Evolutionary conservation across 2,888 invertebrate species (phyloP), one percentile per base, ranked within the genome.

Genomic region (Callosobruchus maculatus): DNA sequence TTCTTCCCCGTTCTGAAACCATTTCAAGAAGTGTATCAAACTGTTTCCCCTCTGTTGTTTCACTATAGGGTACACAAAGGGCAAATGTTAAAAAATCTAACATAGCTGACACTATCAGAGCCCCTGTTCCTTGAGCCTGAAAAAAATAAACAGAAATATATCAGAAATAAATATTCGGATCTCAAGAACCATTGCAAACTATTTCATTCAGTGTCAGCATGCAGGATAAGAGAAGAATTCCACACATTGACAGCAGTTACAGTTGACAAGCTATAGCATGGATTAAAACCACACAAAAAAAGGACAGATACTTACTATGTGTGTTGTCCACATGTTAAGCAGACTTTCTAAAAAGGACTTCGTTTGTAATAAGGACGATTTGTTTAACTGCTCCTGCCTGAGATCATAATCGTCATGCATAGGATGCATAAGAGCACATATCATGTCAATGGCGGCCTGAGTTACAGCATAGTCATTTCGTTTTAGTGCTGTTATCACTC

Each of bases 401-500:
- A 99, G 89, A 88, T 99, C 99, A 81, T 97, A 98, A 86, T 98
- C 97, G 78, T 96, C 94, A 84, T 95, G 94, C 95, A 99, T 99
- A 0, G 99, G 99, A 89, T 98, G 98, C 96, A 99, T 97, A 26
- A 99, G 90, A 20, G 99, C 97, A 87, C 97, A 98, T 76, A 99
- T 93, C 89, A 98, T 97, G 88, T 99, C 99, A 73, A 99, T 92
- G 3, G 98, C 98, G 2, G 99, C 96, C 88, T 99, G 97, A 20
- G 97, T 95, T 30, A 98, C 94, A 9, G 96, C 97, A 79, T 94
- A 92, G 82, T 96, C 93, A 79, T 96, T 95, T 80, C 94, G 90
- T 73, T 96, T 93, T 75, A 99, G 87, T 0, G 98, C 97, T 76
- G 93, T 92, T 68, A 98, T 96, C 4, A 99, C 97, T 85, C 97